A percentile compares a stretch with the other conserved stretches of the same genome.
phyloP scores from a whole-genome alignment of 2,797 vertebrate species.

The Sciurus carolinensis region DNA sequence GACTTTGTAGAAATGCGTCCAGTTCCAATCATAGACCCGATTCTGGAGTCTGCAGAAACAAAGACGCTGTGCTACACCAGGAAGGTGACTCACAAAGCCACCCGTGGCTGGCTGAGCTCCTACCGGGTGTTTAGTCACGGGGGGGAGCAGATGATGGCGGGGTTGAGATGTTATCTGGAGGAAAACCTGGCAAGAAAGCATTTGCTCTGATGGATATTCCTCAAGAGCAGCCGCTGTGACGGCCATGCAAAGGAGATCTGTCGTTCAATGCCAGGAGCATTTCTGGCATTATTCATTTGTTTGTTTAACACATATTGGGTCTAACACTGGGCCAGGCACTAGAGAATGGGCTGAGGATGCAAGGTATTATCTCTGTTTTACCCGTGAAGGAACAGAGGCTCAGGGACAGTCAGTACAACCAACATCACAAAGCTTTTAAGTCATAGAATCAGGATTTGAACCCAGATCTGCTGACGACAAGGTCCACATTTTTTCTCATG shows the following conservation, averaged over 20 bases:
- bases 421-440: not conserved
- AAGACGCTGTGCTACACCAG: not conserved
- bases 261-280: not conserved
- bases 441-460: not conserved
- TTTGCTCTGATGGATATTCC: not conserved
- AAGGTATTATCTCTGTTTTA: slow-evolving; percentile 46
- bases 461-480: not conserved
- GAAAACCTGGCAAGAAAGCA: not conserved
- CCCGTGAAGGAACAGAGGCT: slow-evolving; percentile 49
- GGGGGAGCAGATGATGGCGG: not conserved
- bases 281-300: not conserved
- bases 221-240: not conserved
- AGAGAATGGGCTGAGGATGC: not conserved
- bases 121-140: not conserved
- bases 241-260: not conserved
- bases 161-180: not conserved
- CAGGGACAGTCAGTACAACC: not conserved
- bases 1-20: not conserved
- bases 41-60: not conserved
- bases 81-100: not conserved
- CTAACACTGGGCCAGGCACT: not conserved
- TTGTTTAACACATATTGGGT: not conserved
- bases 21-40: not conserved
- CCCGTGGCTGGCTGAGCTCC: not conserved
- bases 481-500: not conserved